Evolutionary conservation across 2,113 vertebrate species (phyloP).

Genomic region (Austrofundulus limnaeus): DNA sequence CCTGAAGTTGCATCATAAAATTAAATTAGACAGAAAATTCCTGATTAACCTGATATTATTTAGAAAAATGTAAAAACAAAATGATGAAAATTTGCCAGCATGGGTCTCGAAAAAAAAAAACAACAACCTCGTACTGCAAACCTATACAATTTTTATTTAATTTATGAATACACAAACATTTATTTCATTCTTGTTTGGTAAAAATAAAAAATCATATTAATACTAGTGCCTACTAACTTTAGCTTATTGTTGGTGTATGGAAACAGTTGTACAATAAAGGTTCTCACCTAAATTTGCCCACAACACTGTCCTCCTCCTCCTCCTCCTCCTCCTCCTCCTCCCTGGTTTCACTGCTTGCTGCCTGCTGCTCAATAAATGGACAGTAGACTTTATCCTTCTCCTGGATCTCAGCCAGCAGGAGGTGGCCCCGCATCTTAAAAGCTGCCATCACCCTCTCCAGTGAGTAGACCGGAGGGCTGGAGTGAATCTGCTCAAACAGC

Average conservation of each 20-base stretch:
- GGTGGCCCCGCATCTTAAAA: constrained; percentile 83
- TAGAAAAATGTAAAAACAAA: too few species aligned
- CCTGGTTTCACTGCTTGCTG: constrained; percentile 58
- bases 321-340: constrained; percentile 30
- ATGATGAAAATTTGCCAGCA: too few species aligned
- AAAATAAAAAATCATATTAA: too few species aligned
- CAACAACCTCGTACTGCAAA: too few species aligned
- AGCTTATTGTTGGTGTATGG: neutral
- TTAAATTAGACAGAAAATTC: neutral
- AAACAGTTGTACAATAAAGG: neutral
- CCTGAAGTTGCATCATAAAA: constrained; percentile 45
- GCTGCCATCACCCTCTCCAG: constrained; percentile 84
- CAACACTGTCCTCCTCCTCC: neutral
- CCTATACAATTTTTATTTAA: too few species aligned
- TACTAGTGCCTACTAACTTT: neutral
- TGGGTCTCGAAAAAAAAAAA: too few species aligned
- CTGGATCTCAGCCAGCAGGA: constrained; percentile 84
- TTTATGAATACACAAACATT: too few species aligned
- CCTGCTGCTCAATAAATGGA: constrained; percentile 73
- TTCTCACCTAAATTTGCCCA: constrained; percentile 48
- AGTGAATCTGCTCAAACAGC: constrained; percentile 76
- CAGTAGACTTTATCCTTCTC: constrained; percentile 86
- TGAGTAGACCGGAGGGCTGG: constrained; percentile 77
- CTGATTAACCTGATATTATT: too few species aligned
- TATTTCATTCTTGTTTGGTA: too few species aligned